phyloP scores from a whole-genome alignment of 1,140 invertebrate genomes.

The Chelonus insularis region DNA sequence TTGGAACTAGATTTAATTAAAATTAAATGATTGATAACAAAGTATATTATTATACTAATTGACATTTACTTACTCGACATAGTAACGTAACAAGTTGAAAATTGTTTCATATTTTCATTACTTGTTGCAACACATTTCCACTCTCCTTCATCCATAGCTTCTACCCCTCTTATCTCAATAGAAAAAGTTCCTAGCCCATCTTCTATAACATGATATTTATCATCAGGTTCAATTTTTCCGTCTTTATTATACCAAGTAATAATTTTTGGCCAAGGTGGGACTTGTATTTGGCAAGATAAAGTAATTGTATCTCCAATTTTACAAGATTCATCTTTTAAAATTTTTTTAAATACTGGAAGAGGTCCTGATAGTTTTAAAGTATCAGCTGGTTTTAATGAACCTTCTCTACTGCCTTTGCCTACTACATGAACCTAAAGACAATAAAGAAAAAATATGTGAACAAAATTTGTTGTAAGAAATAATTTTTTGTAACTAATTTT shows the following conservation, averaged over 20 bases:
- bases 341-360: conserved; percentile 74
- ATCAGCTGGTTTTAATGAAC: conserved; percentile 65
- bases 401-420: conserved; percentile 68
- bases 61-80: conserved; percentile 70
- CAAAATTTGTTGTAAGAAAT: too few relatives aligned
- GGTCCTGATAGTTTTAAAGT: conserved; percentile 63
- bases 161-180: conserved; percentile 72
- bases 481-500: too few relatives aligned
- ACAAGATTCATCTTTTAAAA: conserved; percentile 71
- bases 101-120: conserved; percentile 70
- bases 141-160: conserved; percentile 80
- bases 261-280: conserved; percentile 79
- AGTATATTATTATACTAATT: too few relatives aligned
- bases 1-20: conserved; percentile 68
- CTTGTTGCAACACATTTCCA: conserved; percentile 86
- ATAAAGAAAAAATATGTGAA: conserved; percentile 11
- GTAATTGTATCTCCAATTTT: conserved; percentile 75
- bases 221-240: conserved; percentile 69
- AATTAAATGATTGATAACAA: conserved; percentile 10
- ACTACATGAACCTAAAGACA: conserved; percentile 68
- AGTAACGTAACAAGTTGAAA: conserved; percentile 70
- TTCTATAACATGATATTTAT: conserved; percentile 72
- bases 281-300: conserved; percentile 75
- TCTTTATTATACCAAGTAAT: conserved; percentile 84
- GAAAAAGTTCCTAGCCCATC: conserved; percentile 80